phyloP scores from a whole-genome alignment of 2,888 invertebrate genomes.

The Nomada fabriciana region DNA sequence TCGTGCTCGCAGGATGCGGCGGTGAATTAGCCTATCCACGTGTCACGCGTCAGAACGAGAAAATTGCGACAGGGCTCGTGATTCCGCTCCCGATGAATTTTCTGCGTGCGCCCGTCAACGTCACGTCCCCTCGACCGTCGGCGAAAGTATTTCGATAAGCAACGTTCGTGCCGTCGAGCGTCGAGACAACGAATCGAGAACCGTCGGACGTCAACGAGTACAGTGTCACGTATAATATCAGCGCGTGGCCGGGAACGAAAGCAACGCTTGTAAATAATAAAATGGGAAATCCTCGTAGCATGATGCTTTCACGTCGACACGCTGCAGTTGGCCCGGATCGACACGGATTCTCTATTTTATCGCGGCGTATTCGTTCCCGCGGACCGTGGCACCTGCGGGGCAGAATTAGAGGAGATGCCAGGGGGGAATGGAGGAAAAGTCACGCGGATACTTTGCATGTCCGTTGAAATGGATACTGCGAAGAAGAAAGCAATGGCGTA shows the following conservation, averaged over 20 bases:
- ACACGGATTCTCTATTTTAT: slow-evolving; percentile 14
- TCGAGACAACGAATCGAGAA: not conserved
- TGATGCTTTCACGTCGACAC: slow-evolving; percentile 76
- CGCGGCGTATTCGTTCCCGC: too few relatives aligned
- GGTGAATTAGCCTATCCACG: slow-evolving; percentile 10
- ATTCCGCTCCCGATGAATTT: not conserved
- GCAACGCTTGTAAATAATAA: slow-evolving; percentile 67
- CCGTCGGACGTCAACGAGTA: not conserved
- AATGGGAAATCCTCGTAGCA: slow-evolving; percentile 73
- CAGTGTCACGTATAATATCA: not conserved
- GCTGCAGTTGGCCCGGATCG: slow-evolving; percentile 56
- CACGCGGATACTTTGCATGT: not conserved
- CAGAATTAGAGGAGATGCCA: too few relatives aligned
- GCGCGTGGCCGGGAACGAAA: slow-evolving; percentile 42
- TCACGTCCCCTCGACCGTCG: not conserved
- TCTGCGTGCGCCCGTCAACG: not conserved
- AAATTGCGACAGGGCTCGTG: slow-evolving; percentile 11
- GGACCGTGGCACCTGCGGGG: too few relatives aligned
- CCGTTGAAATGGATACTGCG: not conserved
- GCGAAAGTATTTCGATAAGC: not conserved
- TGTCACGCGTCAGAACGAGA: slow-evolving; percentile 9
- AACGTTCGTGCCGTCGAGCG: too few relatives aligned
- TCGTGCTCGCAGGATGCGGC: too few relatives aligned
- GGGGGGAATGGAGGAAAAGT: not conserved
- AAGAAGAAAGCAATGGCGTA: slow-evolving; percentile 7